Evolutionary conservation across 2,113 vertebrate genomes (phyloP).

Genomic region (Myotis yumanensis): DNA sequence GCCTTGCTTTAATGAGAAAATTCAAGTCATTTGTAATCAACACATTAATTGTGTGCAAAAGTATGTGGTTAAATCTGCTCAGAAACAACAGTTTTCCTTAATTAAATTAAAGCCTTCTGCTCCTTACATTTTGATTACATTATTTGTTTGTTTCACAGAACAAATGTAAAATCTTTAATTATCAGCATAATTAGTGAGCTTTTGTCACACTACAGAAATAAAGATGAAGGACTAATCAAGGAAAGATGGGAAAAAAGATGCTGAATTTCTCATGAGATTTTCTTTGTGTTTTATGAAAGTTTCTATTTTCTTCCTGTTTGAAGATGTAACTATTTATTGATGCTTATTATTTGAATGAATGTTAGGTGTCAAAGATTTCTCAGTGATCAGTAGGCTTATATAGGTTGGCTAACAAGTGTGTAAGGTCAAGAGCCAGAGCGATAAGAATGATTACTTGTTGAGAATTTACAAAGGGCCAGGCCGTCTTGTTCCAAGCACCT

Average conservation of each 20-base stretch:
- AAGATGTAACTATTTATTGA: background rate
- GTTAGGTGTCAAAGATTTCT: background rate
- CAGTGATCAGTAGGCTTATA: background rate
- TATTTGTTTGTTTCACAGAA: constrained; percentile 59
- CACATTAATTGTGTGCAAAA: constrained; percentile 68
- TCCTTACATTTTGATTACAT: constrained; percentile 62
- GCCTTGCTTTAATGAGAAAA: constrained; percentile 49
- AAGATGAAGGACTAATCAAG: constrained; percentile 51
- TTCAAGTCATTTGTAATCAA: constrained; percentile 61
- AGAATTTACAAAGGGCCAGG: background rate
- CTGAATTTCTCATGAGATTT: background rate
- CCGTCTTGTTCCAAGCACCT: background rate
- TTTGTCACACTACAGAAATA: constrained; percentile 37
- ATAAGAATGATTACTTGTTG: background rate
- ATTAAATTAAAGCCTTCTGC: constrained; percentile 65
- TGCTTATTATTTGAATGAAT: background rate
- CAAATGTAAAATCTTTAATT: constrained; percentile 67
- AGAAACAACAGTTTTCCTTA: constrained; percentile 50
- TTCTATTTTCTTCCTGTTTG: background rate
- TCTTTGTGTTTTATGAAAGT: background rate
- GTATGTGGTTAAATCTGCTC: constrained; percentile 19
- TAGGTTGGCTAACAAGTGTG: background rate
- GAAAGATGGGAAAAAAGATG: background rate
- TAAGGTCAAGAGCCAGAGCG: background rate
- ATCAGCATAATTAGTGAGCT: constrained; percentile 51